These are phyloP conservation scores for Tanaodytes sp. DNA, from an alignment of 2,888 invertebrate species.

Conservation along the genomic window DNA sequence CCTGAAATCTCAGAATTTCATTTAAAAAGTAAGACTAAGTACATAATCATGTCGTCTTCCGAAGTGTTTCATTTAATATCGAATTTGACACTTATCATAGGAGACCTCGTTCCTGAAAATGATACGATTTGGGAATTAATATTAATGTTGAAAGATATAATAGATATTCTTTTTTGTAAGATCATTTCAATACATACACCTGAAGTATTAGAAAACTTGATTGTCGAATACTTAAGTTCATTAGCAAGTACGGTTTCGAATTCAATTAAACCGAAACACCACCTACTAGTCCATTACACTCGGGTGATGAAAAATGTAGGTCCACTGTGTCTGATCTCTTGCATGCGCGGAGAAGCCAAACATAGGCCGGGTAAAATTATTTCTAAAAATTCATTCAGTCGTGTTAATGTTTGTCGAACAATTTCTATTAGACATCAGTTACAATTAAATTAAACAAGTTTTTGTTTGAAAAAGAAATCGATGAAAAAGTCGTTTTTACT, in stretches of 20 bases:
- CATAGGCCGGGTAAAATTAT: constrained; percentile 18
- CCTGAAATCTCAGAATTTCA: background rate
- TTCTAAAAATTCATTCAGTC: constrained; percentile 3
- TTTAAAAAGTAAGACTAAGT: background rate
- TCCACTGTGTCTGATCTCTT: constrained; percentile 22
- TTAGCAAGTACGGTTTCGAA: background rate
- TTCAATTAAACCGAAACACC: constrained; percentile 31
- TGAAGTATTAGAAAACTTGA: background rate
- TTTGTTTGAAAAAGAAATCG: background rate
- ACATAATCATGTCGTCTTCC: constrained; percentile 18
- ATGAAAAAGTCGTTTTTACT: background rate
- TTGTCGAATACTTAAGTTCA: constrained; percentile 14
- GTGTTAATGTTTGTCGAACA: constrained; percentile 15
- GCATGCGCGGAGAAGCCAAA: constrained; percentile 23
- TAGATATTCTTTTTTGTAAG: constrained; percentile 13
- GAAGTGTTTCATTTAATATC: constrained; percentile 34
- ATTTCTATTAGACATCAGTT: constrained; percentile 17
- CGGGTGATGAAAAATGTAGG: constrained; percentile 14
- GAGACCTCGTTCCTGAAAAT: constrained; percentile 14
- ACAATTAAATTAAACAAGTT: constrained; percentile 14
- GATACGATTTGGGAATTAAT: constrained; percentile 30
- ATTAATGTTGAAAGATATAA: constrained; percentile 12
- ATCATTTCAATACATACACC: constrained; percentile 6
- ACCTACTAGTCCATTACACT: constrained; percentile 31
- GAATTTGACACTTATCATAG: constrained; percentile 36